Evolutionary conservation across 2,113 vertebrate species (phyloP).

Genomic region (Microtus montanus): DNA sequence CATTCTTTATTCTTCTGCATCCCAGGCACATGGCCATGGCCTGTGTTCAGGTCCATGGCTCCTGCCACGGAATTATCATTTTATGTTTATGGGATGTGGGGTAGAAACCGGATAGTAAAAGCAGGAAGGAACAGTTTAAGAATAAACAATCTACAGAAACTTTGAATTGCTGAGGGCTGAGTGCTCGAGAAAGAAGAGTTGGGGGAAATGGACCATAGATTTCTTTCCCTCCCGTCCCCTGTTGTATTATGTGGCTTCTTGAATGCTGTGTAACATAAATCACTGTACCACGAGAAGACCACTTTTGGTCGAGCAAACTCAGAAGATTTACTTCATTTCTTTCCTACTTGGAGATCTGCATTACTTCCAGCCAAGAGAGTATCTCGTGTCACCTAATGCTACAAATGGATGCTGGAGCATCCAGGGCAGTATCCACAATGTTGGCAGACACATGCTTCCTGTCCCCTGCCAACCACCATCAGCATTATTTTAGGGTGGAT

Average conservation of each 20-base stretch:
- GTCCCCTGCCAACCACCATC: conserved; percentile 83
- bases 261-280: conserved; percentile 77
- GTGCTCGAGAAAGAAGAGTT: conserved; percentile 43
- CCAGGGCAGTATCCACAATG: conserved; percentile 73
- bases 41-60: conserved; percentile 52
- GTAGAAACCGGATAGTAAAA: conserved; percentile 64
- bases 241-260: conserved; percentile 75
- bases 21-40: conserved; percentile 18
- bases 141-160: conserved; percentile 65
- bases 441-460: conserved; percentile 79
- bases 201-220: conserved; percentile 5
- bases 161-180: conserved; percentile 72
- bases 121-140: conserved; percentile 64
- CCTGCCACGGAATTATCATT: conserved; percentile 63
- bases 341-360: conserved; percentile 75
- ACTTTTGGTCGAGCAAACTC: conserved; percentile 75
- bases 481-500: conserved; percentile 85
- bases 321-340: conserved; percentile 82
- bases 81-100: conserved; percentile 29
- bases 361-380: conserved; percentile 74
- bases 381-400: conserved; percentile 83
- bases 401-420: conserved; percentile 78
- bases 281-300: conserved; percentile 76
- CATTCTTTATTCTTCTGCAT: conserved; percentile 1
- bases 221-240: conserved; percentile 63